These are phyloP conservation scores for Fabriciana adippe DNA, from an alignment of 2,888 invertebrate genomes.

Conservation along the genomic window DNA sequence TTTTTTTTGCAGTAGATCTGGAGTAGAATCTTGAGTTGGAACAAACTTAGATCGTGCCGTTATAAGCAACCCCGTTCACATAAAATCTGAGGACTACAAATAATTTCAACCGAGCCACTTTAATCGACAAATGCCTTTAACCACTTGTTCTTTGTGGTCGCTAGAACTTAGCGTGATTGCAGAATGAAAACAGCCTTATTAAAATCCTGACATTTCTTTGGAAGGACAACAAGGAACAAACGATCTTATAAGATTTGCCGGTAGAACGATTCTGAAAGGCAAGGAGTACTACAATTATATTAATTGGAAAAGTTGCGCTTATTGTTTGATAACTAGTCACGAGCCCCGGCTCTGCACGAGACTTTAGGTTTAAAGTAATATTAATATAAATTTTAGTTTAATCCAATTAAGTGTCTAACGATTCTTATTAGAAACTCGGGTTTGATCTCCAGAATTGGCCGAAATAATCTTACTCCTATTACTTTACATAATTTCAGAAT, in stretches of 20 bases:
- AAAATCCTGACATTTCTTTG: constrained; percentile 26
- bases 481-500: too few relatives aligned
- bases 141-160: constrained; percentile 20
- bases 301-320: constrained; percentile 18
- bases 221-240: constrained; percentile 20
- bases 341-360: neutral
- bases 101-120: constrained; percentile 12
- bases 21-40: too few relatives aligned
- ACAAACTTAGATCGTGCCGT: too few relatives aligned
- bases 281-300: constrained; percentile 19
- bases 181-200: constrained; percentile 38
- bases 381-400: too few relatives aligned
- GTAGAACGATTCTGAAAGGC: constrained; percentile 11
- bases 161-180: constrained; percentile 30
- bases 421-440: too few relatives aligned
- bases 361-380: neutral
- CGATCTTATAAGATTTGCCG: constrained; percentile 14
- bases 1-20: too few relatives aligned
- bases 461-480: too few relatives aligned
- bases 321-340: constrained; percentile 9
- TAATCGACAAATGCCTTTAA: constrained; percentile 19
- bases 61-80: too few relatives aligned
- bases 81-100: too few relatives aligned
- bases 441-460: too few relatives aligned
- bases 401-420: too few relatives aligned